Conservation (phyloP, 2,797 vertebrate genomes). For the Silurus lanzhouensis region DNA sequence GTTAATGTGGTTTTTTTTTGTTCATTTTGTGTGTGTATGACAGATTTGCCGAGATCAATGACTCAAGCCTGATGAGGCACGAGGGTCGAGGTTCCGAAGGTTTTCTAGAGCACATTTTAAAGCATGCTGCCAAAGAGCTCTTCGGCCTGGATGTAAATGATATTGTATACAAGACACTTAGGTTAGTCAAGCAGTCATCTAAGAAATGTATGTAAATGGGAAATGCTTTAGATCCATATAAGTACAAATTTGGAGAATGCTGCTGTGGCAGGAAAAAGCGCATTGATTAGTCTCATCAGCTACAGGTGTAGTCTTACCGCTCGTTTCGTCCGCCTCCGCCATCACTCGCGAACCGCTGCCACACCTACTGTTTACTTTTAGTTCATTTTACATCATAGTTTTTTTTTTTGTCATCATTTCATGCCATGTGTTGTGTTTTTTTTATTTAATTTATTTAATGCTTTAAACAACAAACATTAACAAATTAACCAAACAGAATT, state of each 20-base stretch:
- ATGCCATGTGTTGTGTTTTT: not conserved
- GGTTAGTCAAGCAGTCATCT: constrained; percentile 70
- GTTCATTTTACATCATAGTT: not conserved
- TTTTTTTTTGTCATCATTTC: not conserved
- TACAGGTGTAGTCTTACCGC: no score
- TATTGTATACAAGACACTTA: constrained; percentile 87
- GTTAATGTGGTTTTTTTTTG: not conserved
- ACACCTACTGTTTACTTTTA: not conserved
- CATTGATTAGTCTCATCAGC: no score
- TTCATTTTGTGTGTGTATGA: constrained; percentile 11
- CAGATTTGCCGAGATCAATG: constrained; percentile 81
- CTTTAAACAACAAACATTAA: no score
- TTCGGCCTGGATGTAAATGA: constrained; percentile 88
- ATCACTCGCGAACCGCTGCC: no score
- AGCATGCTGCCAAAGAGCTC: constrained; percentile 91
- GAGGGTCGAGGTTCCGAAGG: constrained; percentile 87
- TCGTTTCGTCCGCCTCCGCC: no score
- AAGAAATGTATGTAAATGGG: not conserved
- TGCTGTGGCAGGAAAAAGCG: no score
- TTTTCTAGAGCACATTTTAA: constrained; percentile 91
- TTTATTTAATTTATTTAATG: no score
- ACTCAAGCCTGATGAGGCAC: constrained; percentile 74
- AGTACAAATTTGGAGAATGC: not conserved
- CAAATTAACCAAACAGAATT: no score
- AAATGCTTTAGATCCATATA: not conserved